phyloP scores from a whole-genome alignment of 2,113 vertebrate genomes.

The Ophiodon elongatus region DNA sequence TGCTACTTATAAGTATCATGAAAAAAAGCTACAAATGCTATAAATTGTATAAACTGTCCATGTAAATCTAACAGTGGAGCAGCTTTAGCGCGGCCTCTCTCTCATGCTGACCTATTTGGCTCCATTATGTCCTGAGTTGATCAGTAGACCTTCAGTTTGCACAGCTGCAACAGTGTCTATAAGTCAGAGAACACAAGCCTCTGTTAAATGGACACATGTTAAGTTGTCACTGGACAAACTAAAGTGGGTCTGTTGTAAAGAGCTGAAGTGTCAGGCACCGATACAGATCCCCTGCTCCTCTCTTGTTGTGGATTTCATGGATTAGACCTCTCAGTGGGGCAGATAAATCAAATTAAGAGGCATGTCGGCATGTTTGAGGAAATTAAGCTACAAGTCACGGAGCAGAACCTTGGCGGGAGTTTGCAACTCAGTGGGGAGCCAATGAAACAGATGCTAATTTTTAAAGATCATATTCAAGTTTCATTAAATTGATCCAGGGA shows the following conservation, averaged over 20 bases:
- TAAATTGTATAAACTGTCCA: neutral
- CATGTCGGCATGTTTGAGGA: slow-evolving; percentile 52
- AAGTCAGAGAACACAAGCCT: slow-evolving; percentile 27
- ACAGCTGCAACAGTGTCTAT: slow-evolving; percentile 40
- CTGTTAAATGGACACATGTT: slow-evolving; percentile 40
- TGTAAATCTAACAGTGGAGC: neutral
- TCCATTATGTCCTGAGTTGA: slow-evolving; percentile 12
- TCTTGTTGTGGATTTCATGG: slow-evolving; percentile 72
- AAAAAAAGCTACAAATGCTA: neutral
- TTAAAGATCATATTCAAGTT: slow-evolving; percentile 1
- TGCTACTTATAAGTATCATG: neutral
- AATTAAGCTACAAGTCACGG: slow-evolving; percentile 38
- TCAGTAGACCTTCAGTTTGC: slow-evolving; percentile 10
- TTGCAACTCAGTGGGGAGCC: slow-evolving; percentile 21
- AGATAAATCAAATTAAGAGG: slow-evolving; percentile 70
- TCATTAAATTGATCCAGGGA: neutral
- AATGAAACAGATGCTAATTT: slow-evolving; percentile 23
- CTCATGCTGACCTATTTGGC: slow-evolving; percentile 22
- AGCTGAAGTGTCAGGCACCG: slow-evolving; percentile 45
- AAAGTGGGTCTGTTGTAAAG: slow-evolving; percentile 27
- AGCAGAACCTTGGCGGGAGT: slow-evolving; percentile 30
- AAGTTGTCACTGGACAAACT: slow-evolving; percentile 65
- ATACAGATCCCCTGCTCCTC: slow-evolving; percentile 47
- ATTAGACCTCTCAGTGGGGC: slow-evolving; percentile 66
- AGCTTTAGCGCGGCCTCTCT: neutral